A percentile compares a stretch with the other conserved stretches of the same genome.
Evolutionary conservation across 2,797 vertebrate species (phyloP).

Genomic region (Salmo trutta): DNA sequence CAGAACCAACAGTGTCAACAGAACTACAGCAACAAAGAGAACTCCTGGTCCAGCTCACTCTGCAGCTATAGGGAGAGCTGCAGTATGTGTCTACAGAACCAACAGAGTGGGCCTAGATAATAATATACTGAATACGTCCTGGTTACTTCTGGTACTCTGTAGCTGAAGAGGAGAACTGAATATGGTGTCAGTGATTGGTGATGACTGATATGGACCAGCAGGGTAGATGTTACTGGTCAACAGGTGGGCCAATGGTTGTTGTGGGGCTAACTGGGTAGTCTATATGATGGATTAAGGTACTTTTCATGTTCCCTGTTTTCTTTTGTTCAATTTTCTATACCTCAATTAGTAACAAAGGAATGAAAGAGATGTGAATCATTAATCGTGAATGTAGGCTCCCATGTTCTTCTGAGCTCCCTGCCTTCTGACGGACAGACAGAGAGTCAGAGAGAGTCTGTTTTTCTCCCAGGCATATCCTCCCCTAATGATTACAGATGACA

Average conservation of each 20-base stretch:
- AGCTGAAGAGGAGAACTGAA: neutral
- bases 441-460: slow-evolving; percentile 47
- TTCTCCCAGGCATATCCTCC: slow-evolving; percentile 77
- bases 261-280: no score
- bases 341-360: neutral
- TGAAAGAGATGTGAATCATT: no score
- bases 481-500: slow-evolving; percentile 84
- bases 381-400: no score
- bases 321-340: neutral
- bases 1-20: neutral
- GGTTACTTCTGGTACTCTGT: neutral
- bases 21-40: neutral
- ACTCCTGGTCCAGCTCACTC: neutral
- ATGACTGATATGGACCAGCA: neutral
- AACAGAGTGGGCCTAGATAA: neutral
- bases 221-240: neutral
- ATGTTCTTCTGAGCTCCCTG: neutral
- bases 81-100: neutral
- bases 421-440: neutral
- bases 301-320: neutral
- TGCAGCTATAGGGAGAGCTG: neutral
- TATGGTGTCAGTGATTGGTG: neutral
- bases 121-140: neutral
- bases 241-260: neutral
- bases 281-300: no score